phyloP scores from a whole-genome alignment of 2,888 invertebrate species.

The Netelia inedita region DNA sequence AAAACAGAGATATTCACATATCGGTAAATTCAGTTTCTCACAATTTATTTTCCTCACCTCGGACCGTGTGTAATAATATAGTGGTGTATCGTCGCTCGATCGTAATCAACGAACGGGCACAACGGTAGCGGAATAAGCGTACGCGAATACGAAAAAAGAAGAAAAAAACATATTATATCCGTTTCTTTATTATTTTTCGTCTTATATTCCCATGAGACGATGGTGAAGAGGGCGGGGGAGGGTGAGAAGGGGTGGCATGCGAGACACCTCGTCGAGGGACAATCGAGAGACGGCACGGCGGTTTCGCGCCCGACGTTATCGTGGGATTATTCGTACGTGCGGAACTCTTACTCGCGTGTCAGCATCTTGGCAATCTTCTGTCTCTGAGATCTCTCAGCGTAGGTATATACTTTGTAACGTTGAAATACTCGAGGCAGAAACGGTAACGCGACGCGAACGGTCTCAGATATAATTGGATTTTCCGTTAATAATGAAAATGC shows the following conservation, averaged over 20 bases:
- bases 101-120: conserved; percentile 3
- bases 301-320: conserved; percentile 29
- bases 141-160: background rate
- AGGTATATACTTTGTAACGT: no score
- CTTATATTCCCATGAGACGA: conserved; percentile 20
- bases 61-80: conserved; percentile 27
- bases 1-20: background rate
- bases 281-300: conserved; percentile 41
- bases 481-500: no score
- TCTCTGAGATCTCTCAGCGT: background rate
- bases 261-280: conserved; percentile 21
- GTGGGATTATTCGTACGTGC: conserved; percentile 43
- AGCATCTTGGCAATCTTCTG: conserved; percentile 17
- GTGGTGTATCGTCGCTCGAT: conserved; percentile 4
- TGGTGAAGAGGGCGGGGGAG: background rate
- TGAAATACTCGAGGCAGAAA: no score
- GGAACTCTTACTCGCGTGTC: conserved; percentile 5
- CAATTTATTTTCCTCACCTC: conserved; percentile 6
- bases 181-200: conserved; percentile 15
- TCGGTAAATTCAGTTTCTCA: conserved; percentile 30
- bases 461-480: no score
- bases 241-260: background rate
- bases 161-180: background rate
- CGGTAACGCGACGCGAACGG: no score
- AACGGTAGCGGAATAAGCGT: conserved; percentile 12